phyloP scores from a whole-genome alignment of 2,113 vertebrate genomes.

The Barbus barbus region DNA sequence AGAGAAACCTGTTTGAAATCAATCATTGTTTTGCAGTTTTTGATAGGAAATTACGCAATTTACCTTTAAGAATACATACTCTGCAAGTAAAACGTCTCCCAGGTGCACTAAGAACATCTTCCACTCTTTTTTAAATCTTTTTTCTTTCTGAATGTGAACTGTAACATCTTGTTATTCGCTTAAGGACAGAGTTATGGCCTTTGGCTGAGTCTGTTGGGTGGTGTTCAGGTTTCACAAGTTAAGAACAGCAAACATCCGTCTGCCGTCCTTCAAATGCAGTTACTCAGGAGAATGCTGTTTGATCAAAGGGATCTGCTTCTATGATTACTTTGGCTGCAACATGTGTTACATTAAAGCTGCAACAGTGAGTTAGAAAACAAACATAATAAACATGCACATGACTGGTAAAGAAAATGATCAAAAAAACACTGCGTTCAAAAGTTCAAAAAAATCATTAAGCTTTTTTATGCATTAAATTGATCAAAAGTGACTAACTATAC shows the following conservation, averaged over 20 bases:
- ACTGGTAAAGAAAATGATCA: not conserved
- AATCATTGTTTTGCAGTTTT: not conserved
- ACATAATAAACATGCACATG: not conserved
- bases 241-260: conserved; percentile 38
- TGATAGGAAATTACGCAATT: not conserved
- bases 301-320: conserved; percentile 23
- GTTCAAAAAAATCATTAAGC: not conserved
- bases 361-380: not conserved
- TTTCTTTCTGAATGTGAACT: not conserved
- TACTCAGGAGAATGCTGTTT: not conserved
- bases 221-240: conserved; percentile 38
- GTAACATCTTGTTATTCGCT: not conserved
- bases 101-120: not conserved
- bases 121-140: not conserved
- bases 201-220: not conserved
- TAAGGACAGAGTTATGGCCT: conserved; percentile 3
- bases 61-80: not conserved
- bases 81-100: not conserved
- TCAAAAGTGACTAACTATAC: not conserved
- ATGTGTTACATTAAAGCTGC: not conserved
- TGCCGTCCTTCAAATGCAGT: conserved; percentile 5
- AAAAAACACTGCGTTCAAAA: not conserved
- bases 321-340: not conserved
- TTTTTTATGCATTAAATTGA: not conserved
- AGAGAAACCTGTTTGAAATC: not conserved